Conservation (phyloP, 2,888 invertebrate species). For the Chrysodeixis includens region DNA sequence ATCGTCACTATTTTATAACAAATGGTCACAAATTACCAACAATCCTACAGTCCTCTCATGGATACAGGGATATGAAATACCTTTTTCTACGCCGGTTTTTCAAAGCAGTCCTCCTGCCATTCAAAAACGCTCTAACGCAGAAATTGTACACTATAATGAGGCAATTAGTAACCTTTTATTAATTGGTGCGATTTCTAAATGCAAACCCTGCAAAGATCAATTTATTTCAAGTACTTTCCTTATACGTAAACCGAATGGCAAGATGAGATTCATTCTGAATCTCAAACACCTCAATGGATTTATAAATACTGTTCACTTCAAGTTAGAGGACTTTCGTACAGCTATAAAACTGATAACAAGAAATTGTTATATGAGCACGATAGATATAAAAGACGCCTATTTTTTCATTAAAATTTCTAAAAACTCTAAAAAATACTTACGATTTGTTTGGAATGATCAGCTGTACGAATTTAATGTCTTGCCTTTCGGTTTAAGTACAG, state of each 20-base stretch:
- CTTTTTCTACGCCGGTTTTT: not conserved
- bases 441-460: constrained; percentile 17
- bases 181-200: not conserved
- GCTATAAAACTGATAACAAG: not conserved
- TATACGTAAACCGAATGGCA: constrained; percentile 13
- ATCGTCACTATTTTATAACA: not conserved
- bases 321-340: constrained; percentile 9
- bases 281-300: constrained; percentile 3
- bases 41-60: not conserved
- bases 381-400: constrained; percentile 22
- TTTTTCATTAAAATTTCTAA: constrained; percentile 21
- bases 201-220: too few species aligned
- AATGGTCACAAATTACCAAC: not conserved
- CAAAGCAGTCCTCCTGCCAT: not conserved
- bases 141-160: not conserved
- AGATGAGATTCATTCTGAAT: constrained; percentile 8
- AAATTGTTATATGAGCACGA: constrained; percentile 6
- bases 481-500: constrained; percentile 24
- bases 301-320: constrained; percentile 6
- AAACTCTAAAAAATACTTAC: constrained; percentile 19
- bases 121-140: not conserved
- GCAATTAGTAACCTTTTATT: not conserved
- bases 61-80: not conserved
- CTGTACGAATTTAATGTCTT: constrained; percentile 30
- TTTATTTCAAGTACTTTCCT: constrained; percentile 3